A percentile compares a stretch with the other conserved stretches of the same genome.
These are phyloP conservation scores for Hemitrygon akajei DNA, from an alignment of 2,797 vertebrate genomes.

Conservation along the genomic window DNA sequence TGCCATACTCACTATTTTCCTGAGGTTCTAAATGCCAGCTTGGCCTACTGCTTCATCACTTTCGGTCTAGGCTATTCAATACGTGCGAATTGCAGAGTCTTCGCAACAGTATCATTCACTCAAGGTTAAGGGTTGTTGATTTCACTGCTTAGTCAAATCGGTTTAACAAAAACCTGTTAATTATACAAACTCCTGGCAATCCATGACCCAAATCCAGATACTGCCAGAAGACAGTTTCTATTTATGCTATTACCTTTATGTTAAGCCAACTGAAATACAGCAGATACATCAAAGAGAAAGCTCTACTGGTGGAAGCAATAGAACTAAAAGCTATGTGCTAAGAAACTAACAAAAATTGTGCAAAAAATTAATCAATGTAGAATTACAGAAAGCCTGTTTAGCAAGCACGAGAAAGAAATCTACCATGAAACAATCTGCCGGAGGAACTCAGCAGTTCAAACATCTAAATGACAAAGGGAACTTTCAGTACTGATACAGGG, in stretches of 20 bases:
- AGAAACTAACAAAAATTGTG: not conserved
- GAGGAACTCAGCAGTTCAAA: too few species aligned
- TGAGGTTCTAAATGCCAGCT: not conserved
- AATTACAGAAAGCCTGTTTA: too few species aligned
- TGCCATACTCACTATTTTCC: not conserved
- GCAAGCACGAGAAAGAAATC: too few species aligned
- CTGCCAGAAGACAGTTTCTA: slow-evolving; percentile 50
- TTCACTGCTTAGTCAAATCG: slow-evolving; percentile 78
- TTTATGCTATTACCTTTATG: slow-evolving; percentile 37
- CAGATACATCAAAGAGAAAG: not conserved
- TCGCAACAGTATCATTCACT: not conserved
- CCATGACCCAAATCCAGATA: slow-evolving; percentile 67
- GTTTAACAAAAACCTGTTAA: slow-evolving; percentile 82
- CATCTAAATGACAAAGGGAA: too few species aligned
- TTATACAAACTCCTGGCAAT: slow-evolving; percentile 65
- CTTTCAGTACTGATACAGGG: too few species aligned
- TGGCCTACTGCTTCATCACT: not conserved
- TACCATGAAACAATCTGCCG: too few species aligned
- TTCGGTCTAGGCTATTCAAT: not conserved
- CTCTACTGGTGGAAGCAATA: not conserved
- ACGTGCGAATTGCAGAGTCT: not conserved
- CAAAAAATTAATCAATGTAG: not conserved
- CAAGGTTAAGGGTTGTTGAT: slow-evolving; percentile 67
- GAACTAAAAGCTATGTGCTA: not conserved
- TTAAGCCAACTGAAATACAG: not conserved